Evolutionary conservation across 1,140 invertebrate species (phyloP), one percentile per base, ranked within the genome.

Genomic region (Drosophila orosa): DNA sequence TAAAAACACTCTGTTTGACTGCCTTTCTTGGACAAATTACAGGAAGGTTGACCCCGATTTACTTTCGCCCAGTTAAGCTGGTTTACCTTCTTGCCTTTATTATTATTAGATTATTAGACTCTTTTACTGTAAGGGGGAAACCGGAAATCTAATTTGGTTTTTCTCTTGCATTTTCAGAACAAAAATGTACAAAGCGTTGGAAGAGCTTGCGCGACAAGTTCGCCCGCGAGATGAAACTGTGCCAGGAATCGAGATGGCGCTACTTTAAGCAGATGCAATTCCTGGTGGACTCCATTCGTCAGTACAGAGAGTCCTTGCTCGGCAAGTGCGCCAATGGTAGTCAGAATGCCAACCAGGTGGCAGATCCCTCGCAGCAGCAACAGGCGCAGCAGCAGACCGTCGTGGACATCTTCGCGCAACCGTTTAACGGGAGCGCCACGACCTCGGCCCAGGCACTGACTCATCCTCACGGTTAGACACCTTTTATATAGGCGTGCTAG

Each of bases 161-260:
- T 13, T 31, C 17, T 39, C 22, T 58, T 33, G 44, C 0, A 27
- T 31, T 61, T 66, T n/a, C 29, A 91, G 90, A 91, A 78, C 90
- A 91, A 91, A 91, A 91, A 83, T 91, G 90, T 68, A 91, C 90
- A 58, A 91, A 91, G 54, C 90, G 90, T 7, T 91, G 90, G 90
- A 91, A 91, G 56, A 91, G 90, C 57, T 56, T 91, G 55, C 90
- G 90, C 13, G 90, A 91, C 45, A 91, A 91, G 72, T 91, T 91
- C 60, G 90, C 90, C 10, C 83, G 90, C 22, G 90, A 91, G 67
- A 91, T 91, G 90, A 91, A 91, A 71, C 48, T 91, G 40, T 90
- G 86, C 54, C 86, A 90, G 59, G 90, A 91, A 75, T 91, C 90
- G 37, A 90, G 90, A 56, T 91, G 90, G 90, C 90, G 90, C 42